phyloP scores from a whole-genome alignment of 1,140 invertebrate genomes.

The Fragariocoptes setiger region DNA sequence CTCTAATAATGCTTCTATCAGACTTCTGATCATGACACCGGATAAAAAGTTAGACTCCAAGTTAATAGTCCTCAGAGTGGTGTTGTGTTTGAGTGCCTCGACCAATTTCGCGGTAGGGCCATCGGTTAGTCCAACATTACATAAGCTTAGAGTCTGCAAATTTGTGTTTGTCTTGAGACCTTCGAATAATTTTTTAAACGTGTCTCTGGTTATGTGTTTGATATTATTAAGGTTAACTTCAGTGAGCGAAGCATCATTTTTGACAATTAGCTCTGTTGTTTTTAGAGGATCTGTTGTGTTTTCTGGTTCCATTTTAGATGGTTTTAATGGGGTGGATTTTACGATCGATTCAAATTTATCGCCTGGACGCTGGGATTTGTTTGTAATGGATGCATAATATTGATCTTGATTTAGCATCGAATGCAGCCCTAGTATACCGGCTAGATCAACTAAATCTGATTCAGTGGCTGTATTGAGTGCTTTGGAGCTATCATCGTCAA shows the following conservation, averaged over 20 bases:
- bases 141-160: slow-evolving; percentile 59
- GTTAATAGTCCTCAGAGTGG: slow-evolving; percentile 54
- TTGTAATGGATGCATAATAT: slow-evolving; percentile 74
- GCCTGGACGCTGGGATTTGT: slow-evolving; percentile 49
- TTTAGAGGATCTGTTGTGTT: slow-evolving; percentile 74
- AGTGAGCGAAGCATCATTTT: slow-evolving; percentile 47
- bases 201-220: slow-evolving; percentile 90
- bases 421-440: slow-evolving; percentile 94
- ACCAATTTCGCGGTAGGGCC: slow-evolving; percentile 36
- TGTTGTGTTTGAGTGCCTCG: slow-evolving; percentile 52
- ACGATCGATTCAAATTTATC: slow-evolving; percentile 34
- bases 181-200: slow-evolving; percentile 58
- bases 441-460: slow-evolving; percentile 94
- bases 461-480: slow-evolving; percentile 64
- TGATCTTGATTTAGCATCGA: slow-evolving; percentile 99
- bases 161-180: slow-evolving; percentile 60
- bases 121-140: slow-evolving; percentile 72
- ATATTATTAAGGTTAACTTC: slow-evolving; percentile 92
- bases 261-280: slow-evolving; percentile 42
- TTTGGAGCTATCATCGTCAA: slow-evolving; percentile 79
- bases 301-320: slow-evolving; percentile 50
- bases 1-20: slow-evolving; percentile 50
- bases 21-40: slow-evolving; percentile 33
- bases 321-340: slow-evolving; percentile 63
- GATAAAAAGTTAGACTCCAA: slow-evolving; percentile 85